phyloP scores from a whole-genome alignment of 1,140 invertebrate species.

The Rhizoglyphus robini region DNA sequence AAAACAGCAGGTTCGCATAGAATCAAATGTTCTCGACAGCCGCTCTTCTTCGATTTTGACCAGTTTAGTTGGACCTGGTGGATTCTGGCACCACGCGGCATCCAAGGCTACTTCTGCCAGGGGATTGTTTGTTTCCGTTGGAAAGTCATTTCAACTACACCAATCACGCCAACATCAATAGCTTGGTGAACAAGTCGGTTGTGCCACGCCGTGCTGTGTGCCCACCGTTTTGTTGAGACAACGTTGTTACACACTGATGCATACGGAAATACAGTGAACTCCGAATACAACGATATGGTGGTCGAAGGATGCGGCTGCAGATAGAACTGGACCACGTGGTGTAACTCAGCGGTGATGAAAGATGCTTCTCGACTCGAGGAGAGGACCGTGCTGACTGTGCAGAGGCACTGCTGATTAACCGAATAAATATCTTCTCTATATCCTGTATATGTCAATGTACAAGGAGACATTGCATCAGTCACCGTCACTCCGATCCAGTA shows the following conservation, averaged over 20 bases:
- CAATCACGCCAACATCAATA: conserved; percentile 90
- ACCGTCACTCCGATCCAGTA: no score
- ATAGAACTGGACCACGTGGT: no score
- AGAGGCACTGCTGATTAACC: no score
- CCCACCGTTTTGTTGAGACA: conserved; percentile 73
- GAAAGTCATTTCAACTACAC: conserved; percentile 74
- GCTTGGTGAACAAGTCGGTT: conserved; percentile 55
- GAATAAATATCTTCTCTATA: no score
- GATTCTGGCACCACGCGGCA: conserved; percentile 87
- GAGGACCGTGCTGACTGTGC: no score
- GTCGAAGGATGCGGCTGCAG: conserved; percentile 86
- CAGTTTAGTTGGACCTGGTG: conserved; percentile 95
- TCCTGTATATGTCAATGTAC: no score
- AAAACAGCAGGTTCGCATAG: no score
- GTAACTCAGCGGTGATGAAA: no score
- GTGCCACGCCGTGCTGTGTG: conserved; percentile 75
- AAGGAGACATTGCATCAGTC: no score
- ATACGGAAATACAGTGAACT: conserved; percentile 70
- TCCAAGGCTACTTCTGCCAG: conserved; percentile 81
- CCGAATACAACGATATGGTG: conserved; percentile 90
- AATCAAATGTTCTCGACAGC: conserved; percentile 60
- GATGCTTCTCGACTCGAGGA: no score
- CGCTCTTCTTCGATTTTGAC: conserved; percentile 85
- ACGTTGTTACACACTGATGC: conserved; percentile 84
- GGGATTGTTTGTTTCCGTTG: conserved; percentile 81